Percentiles rank a stretch among this genome's conserved stretches.
These are phyloP conservation scores for Camponotus floridanus DNA, from an alignment of 1,140 invertebrate genomes.

Conservation along the genomic window DNA sequence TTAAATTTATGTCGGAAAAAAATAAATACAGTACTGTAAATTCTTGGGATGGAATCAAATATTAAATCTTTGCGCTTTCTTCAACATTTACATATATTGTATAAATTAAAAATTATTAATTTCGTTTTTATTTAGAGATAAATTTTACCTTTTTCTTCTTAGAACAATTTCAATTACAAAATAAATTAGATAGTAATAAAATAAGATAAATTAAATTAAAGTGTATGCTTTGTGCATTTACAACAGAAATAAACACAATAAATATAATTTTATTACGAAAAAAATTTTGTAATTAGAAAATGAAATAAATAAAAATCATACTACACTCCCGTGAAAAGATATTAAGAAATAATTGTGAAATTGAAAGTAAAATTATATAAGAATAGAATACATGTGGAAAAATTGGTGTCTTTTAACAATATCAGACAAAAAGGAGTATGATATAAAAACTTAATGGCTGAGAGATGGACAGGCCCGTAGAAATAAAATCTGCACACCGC, in stretches of 20 bases:
- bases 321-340: not conserved
- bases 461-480: not conserved
- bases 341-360: not conserved
- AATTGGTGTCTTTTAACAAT: not conserved
- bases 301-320: not conserved
- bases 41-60: not conserved
- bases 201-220: not conserved
- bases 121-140: not conserved
- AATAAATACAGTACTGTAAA: not conserved
- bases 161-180: not conserved
- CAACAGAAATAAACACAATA: not conserved
- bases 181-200: not conserved
- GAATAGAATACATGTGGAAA: not conserved
- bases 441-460: slow-evolving; percentile 16
- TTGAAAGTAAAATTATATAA: not conserved
- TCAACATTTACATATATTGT: not conserved
- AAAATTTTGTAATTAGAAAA: not conserved
- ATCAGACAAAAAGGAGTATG: not conserved
- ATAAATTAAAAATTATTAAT: slow-evolving; percentile 27
- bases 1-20: not conserved
- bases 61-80: slow-evolving; percentile 10
- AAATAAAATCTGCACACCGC: slow-evolving; percentile 20
- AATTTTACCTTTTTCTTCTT: not conserved
- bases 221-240: not conserved
- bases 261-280: not conserved